Evolutionary conservation across 1,140 invertebrate genomes (phyloP).

Genomic region (Octopus sinensis): DNA sequence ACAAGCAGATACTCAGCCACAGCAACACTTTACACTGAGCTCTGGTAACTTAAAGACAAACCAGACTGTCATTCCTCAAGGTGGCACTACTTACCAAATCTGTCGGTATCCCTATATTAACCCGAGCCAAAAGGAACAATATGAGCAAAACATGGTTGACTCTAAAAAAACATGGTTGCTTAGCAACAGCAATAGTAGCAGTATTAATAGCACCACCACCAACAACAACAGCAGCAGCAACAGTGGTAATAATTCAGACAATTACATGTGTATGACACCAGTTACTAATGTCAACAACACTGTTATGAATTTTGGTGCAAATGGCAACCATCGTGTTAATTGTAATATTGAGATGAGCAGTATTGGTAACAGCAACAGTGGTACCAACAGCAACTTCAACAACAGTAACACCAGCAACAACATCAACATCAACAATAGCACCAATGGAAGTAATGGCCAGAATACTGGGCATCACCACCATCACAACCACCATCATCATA

Average conservation of each 20-base stretch:
- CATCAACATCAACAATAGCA: background rate
- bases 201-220: too few species aligned
- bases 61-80: background rate
- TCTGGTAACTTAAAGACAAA: background rate
- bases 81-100: background rate
- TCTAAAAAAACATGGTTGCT: background rate
- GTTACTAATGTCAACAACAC: background rate
- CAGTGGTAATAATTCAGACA: too few species aligned
- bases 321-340: background rate
- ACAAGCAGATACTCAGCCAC: too few species aligned
- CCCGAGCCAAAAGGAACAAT: background rate
- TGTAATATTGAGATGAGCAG: background rate
- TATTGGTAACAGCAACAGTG: too few species aligned
- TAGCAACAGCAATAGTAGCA: background rate
- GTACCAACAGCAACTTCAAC: background rate
- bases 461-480: background rate
- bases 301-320: background rate
- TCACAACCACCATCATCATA: conserved; percentile 10
- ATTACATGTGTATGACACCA: background rate
- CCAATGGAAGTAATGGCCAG: background rate
- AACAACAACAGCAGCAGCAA: too few species aligned
- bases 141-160: background rate
- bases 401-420: conserved; percentile 4
- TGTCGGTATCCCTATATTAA: background rate
- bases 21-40: too few species aligned